A percentile compares a stretch with the other conserved stretches of the same genome.
Evolutionary conservation across 2,797 vertebrate species (phyloP).

Genomic region (Xenopus petersii): DNA sequence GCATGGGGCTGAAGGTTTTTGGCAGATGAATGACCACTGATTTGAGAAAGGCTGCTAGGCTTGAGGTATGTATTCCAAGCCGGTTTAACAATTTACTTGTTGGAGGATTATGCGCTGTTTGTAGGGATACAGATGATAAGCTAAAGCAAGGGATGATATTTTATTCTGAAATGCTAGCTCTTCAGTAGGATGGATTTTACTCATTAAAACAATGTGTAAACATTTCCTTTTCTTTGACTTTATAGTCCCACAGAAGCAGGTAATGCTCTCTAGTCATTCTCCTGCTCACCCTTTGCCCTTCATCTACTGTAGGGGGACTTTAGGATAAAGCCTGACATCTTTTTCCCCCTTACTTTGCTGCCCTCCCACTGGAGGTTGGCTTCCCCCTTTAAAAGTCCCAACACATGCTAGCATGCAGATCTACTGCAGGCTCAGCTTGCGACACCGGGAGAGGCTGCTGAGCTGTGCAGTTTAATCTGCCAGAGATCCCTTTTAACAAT

Average conservation of each 20-base stretch:
- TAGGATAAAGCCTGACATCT: constrained; percentile 30
- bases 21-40: no score
- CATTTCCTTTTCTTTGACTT: neutral
- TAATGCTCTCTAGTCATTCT: constrained; percentile 7
- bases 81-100: no score
- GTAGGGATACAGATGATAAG: no score
- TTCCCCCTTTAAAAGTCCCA: constrained; percentile 85
- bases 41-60: no score
- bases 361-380: constrained; percentile 70
- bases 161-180: no score
- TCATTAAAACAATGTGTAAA: neutral
- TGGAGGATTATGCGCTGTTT: no score
- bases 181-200: no score
- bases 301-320: constrained; percentile 18
- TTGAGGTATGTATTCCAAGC: no score
- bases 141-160: no score
- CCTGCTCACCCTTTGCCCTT: constrained; percentile 38
- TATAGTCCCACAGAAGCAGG: constrained; percentile 7
- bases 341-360: neutral
- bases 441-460: constrained; percentile 81
- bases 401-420: constrained; percentile 81
- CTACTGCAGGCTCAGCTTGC: constrained; percentile 77
- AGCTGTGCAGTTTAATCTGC: constrained; percentile 84
- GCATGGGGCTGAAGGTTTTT: neutral
- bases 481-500: constrained; percentile 75